phyloP scores from a whole-genome alignment of 2,888 invertebrate genomes.

The Troides aeacus region DNA sequence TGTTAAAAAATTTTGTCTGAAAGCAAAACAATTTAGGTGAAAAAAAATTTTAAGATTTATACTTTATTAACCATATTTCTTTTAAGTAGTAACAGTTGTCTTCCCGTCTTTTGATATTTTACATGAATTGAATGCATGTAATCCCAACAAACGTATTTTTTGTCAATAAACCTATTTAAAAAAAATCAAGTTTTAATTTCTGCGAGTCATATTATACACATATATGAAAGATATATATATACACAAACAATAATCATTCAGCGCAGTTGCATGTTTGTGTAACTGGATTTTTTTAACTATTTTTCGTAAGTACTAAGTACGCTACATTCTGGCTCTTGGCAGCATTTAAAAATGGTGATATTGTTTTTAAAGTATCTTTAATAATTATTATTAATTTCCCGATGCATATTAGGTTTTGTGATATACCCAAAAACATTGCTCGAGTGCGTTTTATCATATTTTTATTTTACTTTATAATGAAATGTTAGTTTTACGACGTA shows the following conservation, averaged over 20 bases:
- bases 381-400: slow-evolving; percentile 10
- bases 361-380: slow-evolving; percentile 12
- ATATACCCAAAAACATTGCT: too few relatives aligned
- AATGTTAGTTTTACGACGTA: slow-evolving; percentile 51
- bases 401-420: too few relatives aligned
- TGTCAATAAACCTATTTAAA: too few relatives aligned
- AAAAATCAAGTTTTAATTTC: too few relatives aligned
- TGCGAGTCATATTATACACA: too few relatives aligned
- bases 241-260: too few relatives aligned
- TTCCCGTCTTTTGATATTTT: too few relatives aligned
- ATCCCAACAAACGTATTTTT: too few relatives aligned
- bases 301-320: neutral
- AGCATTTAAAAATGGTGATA: slow-evolving; percentile 19
- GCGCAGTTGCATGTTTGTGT: neutral
- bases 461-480: neutral
- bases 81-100: too few relatives aligned
- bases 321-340: neutral
- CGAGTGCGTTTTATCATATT: neutral
- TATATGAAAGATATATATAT: too few relatives aligned
- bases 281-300: neutral
- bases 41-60: neutral
- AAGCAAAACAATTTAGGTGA: neutral
- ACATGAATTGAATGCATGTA: too few relatives aligned
- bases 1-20: neutral
- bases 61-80: too few relatives aligned